Evolutionary conservation across 2,888 invertebrate genomes (phyloP), one percentile per base, ranked within the genome.

Genomic region (Watsonalla binaria): DNA sequence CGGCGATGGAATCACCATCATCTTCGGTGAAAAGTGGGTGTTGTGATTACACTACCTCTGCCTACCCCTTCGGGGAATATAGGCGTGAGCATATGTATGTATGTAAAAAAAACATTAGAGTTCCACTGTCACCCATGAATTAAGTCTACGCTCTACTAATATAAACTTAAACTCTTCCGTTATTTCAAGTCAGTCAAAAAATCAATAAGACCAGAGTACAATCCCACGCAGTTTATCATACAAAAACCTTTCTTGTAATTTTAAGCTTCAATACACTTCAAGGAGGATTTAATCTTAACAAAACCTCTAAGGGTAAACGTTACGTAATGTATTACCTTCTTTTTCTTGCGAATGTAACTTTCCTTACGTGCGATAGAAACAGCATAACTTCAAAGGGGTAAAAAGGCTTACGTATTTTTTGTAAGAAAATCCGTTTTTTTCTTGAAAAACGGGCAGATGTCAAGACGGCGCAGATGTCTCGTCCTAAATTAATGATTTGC

Each of bases 401-500:
- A 37, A 49, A 49, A 37, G 49, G 49, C 49, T 49, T 49, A 49
- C 13, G 49, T 15, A 52, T 42, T 61, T 71, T 71, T 70, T 69
- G 56, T 54, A 63, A 54, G 59, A 70, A 75, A 65, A 64, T 57
- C 58, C 58, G 58, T 68, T 77, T 76, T 74, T 37, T 54, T 51
- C 60, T 63, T 62, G 68, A 62, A 58, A 69, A 49, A 49, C 39
- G 15, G 72, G 82, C 89, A 88, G 89, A 85, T 89, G 89, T 66
- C 71, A 76, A 75, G 76, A 70, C 65, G 74, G 62, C 6, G 70
- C 82, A 83, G 80, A 82, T 82, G 83, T 61, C 42, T 55, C 11
- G 42, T 60, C 62, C 61, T 60, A 72, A 77, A 84, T 82, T 84
- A 84, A 85, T 86, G 76, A 81, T 76, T 74, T 68, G 73, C 78